Base-by-base conservation (phyloP, 1,140 invertebrate genomes). In the Drosophila kohkoa region DNA sequence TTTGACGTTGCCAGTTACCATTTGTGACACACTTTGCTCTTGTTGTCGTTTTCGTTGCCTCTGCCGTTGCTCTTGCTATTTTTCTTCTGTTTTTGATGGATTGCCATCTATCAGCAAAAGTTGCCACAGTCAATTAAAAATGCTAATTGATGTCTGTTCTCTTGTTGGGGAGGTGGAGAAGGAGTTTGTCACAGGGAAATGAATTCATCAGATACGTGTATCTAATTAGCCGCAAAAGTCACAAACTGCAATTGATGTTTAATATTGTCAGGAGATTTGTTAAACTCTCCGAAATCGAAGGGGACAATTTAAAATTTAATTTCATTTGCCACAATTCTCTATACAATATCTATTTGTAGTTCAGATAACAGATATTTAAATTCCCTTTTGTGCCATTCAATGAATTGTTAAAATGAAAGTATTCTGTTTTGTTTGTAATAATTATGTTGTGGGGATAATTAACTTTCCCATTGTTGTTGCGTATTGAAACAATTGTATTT, bases 61-160 rank as follows among this genome's bases (percentile, higher is more conserved):
- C 57, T 51, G 48, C 1, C 51, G 45, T 62, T 51, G 48, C 6
- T 51, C 15, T 35, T 32, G 35, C 6, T 35, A 7, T 32, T 32
- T 30, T 15, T 20, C 41, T 35, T 6, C 55, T 43, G 20, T 8
- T 43, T 51, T 72, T 77, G 77, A 79, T 79, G 38, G 74, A 79
- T 76, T 67, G 20, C 20, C 32, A 63, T 72, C 45, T 63, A 64
- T 73, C 52, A 58, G 57, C 49, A 52, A 67, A 66, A 60, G 32
- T 74, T 69, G 48, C 68, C 66, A 76, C 41, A 65, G 77, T 76
- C 85, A 82, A 88, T 88, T 87, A 80, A 68, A 85, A 89, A 89
- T 88, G 85, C 85, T 89, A 88, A 89, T 88, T 89, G 79, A 57
- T 71, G 75, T 63, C 75, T 67, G 63, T 71, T 49, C 32, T 54